phyloP scores from a whole-genome alignment of 2,113 vertebrate genomes.

The Urocolius indicus region DNA sequence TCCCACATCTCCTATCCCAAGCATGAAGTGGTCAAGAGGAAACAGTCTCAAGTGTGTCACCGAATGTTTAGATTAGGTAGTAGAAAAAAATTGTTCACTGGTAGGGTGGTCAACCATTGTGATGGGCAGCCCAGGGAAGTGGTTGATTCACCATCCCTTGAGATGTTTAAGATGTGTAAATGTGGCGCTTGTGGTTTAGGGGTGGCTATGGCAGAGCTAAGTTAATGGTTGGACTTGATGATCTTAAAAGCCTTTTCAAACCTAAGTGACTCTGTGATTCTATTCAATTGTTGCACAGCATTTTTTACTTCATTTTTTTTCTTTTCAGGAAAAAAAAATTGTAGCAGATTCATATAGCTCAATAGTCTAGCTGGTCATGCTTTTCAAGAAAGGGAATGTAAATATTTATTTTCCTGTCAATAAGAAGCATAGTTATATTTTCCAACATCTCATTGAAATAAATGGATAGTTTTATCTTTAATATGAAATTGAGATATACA shows the following conservation, averaged over 20 bases:
- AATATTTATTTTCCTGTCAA: background rate
- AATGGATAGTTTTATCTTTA: background rate
- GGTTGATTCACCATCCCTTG: background rate
- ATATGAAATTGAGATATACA: background rate
- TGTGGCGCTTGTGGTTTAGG: background rate
- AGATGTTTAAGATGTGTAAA: background rate
- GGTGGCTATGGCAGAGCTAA: background rate
- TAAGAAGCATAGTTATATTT: background rate
- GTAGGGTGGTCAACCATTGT: background rate
- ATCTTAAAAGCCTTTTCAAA: background rate
- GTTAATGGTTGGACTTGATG: background rate
- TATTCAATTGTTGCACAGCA: background rate
- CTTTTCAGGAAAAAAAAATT: background rate
- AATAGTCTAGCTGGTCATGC: background rate
- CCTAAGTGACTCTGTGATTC: background rate
- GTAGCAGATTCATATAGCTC: background rate
- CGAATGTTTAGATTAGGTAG: background rate
- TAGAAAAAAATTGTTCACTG: background rate
- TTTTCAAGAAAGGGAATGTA: background rate
- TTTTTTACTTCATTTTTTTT: background rate
- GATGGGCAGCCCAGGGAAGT: background rate
- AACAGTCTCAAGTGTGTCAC: fast-evolving
- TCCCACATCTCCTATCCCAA: too few relatives aligned
- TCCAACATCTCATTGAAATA: background rate
- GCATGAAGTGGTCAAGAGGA: background rate